These are phyloP conservation scores for Mormyrus proboscirostris DNA, from an alignment of 2,797 vertebrate species.

Conservation along the genomic window DNA sequence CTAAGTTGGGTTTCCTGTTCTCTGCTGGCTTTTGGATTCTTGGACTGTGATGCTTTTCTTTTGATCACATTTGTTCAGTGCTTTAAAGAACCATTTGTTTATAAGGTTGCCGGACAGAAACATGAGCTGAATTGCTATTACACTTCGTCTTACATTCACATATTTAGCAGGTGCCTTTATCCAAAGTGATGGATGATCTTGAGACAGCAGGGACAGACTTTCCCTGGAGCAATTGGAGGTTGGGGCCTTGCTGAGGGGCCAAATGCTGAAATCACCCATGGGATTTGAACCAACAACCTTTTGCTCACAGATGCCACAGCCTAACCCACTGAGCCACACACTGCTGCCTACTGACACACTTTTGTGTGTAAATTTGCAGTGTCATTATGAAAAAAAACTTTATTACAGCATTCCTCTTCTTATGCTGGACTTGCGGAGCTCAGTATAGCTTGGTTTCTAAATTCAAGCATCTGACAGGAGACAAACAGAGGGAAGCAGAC, in stretches of 20 bases:
- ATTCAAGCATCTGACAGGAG: background rate
- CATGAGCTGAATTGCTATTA: background rate
- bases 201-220: background rate
- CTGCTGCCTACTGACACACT: background rate
- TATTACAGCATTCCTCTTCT: background rate
- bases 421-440: background rate
- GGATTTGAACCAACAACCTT: background rate
- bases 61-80: background rate
- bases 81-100: background rate
- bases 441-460: background rate
- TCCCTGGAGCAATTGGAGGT: background rate
- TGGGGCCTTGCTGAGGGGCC: background rate
- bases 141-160: background rate
- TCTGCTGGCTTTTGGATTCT: background rate
- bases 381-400: background rate
- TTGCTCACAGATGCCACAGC: background rate
- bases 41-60: background rate
- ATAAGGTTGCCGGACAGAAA: background rate
- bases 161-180: background rate
- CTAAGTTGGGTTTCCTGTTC: background rate
- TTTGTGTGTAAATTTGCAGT: background rate
- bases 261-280: background rate
- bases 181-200: background rate
- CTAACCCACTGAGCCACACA: background rate
- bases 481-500: background rate